Percentiles rank a stretch among this genome's conserved stretches.
Evolutionary conservation across 2,888 invertebrate species (phyloP).

Genomic region (Heterodera filipjevi): DNA sequence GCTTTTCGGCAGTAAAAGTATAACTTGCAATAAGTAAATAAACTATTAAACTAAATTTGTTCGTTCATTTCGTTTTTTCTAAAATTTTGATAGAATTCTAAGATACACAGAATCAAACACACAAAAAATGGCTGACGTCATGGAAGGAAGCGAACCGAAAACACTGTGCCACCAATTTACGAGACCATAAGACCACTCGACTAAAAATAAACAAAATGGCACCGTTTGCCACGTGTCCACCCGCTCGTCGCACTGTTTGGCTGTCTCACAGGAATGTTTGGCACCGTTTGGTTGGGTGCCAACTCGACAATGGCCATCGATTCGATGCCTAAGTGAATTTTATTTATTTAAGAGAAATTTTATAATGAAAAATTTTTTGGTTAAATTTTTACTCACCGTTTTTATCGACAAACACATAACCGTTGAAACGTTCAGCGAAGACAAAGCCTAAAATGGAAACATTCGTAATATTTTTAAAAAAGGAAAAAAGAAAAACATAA

Average conservation of each 20-base stretch:
- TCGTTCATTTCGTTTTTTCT: no score
- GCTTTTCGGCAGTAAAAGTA: no score
- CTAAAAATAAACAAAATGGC: no score
- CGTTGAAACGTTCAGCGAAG: slow-evolving; percentile 91
- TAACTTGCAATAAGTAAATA: no score
- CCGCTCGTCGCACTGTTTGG: slow-evolving; percentile 38
- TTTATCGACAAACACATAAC: slow-evolving; percentile 89
- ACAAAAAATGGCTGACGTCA: no score
- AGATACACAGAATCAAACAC: no score
- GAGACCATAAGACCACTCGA: no score
- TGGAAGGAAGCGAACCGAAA: no score
- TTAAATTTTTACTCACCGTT: slow-evolving; percentile 72
- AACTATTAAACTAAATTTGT: no score
- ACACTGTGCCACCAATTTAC: no score
- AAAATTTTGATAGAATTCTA: no score
- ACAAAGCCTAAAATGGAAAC: slow-evolving; percentile 71
- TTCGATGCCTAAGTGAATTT: slow-evolving; percentile 42
- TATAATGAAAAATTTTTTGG: neutral
- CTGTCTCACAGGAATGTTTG: slow-evolving; percentile 20
- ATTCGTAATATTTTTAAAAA: slow-evolving; percentile 69
- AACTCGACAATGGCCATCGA: slow-evolving; percentile 48
- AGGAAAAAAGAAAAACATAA: neutral
- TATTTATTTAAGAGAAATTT: neutral
- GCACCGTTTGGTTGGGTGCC: slow-evolving; percentile 42
- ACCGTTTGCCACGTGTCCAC: slow-evolving; percentile 35